Percentiles rank a stretch among this genome's conserved stretches.
phyloP scores from a whole-genome alignment of 1,140 invertebrate genomes.

The Bombus turneri region DNA sequence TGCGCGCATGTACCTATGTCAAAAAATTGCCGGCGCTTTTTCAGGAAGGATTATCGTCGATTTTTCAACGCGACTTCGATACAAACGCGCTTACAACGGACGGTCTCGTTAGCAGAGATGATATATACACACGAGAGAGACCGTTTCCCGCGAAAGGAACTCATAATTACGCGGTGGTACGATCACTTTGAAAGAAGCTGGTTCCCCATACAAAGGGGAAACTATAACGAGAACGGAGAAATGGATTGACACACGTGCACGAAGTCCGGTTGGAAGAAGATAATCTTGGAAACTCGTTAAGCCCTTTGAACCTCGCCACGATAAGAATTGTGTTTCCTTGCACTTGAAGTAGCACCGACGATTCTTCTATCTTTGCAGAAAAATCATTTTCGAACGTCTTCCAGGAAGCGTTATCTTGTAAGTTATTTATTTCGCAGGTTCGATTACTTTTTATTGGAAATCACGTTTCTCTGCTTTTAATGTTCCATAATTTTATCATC shows the following conservation, averaged over 20 bases:
- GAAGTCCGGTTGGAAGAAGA: neutral
- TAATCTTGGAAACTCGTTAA: slow-evolving; percentile 55
- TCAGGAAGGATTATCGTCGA: slow-evolving; percentile 30
- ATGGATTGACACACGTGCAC: slow-evolving; percentile 39
- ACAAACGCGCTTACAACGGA: slow-evolving; percentile 24
- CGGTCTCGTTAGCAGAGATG: slow-evolving; percentile 28
- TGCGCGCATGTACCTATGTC: neutral
- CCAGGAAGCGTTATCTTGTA: no score
- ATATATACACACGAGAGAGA: slow-evolving; percentile 16
- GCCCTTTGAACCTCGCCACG: slow-evolving; percentile 13
- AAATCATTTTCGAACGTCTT: neutral
- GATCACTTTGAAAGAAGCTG: slow-evolving; percentile 30
- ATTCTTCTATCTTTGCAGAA: neutral
- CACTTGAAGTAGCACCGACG: no score
- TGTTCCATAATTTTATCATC: neutral
- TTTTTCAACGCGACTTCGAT: slow-evolving; percentile 34
- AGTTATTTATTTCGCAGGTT: neutral
- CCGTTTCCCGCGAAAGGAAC: neutral
- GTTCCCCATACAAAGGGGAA: slow-evolving; percentile 20
- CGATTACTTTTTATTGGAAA: neutral
- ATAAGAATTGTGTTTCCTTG: slow-evolving; percentile 4
- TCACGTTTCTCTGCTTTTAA: neutral
- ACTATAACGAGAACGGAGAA: slow-evolving; percentile 43
- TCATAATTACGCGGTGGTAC: slow-evolving; percentile 22
- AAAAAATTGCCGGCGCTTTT: slow-evolving; percentile 38